Evolutionary conservation across 2,888 invertebrate species (phyloP).

Genomic region (Tricholauxania praeusta): DNA sequence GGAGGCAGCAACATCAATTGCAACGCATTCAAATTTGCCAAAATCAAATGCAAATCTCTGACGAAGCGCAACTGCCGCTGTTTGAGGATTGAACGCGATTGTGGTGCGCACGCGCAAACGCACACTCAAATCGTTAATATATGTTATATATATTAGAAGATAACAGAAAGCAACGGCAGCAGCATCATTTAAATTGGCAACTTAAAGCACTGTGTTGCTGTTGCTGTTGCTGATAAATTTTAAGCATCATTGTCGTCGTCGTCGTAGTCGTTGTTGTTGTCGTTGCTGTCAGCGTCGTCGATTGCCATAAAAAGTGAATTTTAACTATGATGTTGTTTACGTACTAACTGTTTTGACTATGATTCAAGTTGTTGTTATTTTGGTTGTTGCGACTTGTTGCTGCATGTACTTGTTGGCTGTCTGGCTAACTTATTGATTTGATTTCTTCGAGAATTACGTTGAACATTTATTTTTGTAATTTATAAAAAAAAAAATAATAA

Average conservation of each 20-base stretch:
- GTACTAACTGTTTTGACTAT: conserved; percentile 25
- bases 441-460: conserved; percentile 13
- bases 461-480: conserved; percentile 11
- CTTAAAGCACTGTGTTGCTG: background rate
- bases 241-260: background rate
- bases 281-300: background rate
- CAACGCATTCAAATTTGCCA: conserved; percentile 42
- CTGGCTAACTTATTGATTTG: background rate
- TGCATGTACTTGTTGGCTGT: too few species aligned
- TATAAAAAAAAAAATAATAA: conserved; percentile 34
- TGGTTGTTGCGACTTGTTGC: conserved; percentile 22
- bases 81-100: conserved; percentile 32
- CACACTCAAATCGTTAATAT: conserved; percentile 56
- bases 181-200: background rate
- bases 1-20: conserved; percentile 12
- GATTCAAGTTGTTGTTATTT: background rate
- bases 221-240: conserved; percentile 2
- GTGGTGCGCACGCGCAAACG: conserved; percentile 18
- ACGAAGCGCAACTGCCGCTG: background rate
- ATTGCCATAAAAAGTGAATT: conserved; percentile 42
- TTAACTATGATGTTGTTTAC: conserved; percentile 40
- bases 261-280: background rate
- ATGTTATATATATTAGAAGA: conserved; percentile 58
- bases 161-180: conserved; percentile 37
- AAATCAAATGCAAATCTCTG: conserved; percentile 47